A percentile compares a stretch with the other conserved stretches of the same genome.
Evolutionary conservation across 2,888 invertebrate species (phyloP).

Genomic region (Drosophila infuscata): DNA sequence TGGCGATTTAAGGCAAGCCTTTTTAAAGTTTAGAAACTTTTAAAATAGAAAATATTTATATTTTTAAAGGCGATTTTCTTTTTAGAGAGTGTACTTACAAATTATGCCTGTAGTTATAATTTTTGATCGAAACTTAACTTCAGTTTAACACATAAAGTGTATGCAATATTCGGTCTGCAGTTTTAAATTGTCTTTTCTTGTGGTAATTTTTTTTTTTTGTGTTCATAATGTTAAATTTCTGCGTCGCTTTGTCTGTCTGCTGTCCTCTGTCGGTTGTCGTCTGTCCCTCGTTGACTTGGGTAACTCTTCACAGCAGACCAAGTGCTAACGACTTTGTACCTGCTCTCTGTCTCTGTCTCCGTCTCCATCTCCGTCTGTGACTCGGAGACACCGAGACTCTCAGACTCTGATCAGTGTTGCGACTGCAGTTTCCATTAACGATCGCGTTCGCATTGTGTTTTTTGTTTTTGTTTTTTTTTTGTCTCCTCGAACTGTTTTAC

Average conservation of each 20-base stretch:
- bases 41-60: not conserved
- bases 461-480: not conserved
- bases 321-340: slow-evolving; percentile 79
- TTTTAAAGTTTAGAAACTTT: not conserved
- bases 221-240: slow-evolving; percentile 56
- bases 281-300: slow-evolving; percentile 52
- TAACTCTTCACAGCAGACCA: slow-evolving; percentile 73
- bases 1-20: not conserved
- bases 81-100: not conserved
- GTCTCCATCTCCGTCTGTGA: slow-evolving; percentile 1
- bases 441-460: slow-evolving; percentile 12
- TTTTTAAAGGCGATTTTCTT: not conserved
- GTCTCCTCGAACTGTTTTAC: not conserved
- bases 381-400: slow-evolving; percentile 5
- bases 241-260: slow-evolving; percentile 40
- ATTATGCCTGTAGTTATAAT: not conserved
- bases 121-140: not conserved
- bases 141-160: not conserved
- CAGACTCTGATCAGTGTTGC: not conserved
- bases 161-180: not conserved
- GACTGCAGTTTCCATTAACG: slow-evolving; percentile 33
- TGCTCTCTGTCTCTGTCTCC: slow-evolving; percentile 41
- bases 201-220: slow-evolving; percentile 14
- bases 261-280: slow-evolving; percentile 26
- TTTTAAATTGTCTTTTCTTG: not conserved